Evolutionary conservation across 2,797 vertebrate genomes (phyloP).

Genomic region (Sciurus vulgaris): DNA sequence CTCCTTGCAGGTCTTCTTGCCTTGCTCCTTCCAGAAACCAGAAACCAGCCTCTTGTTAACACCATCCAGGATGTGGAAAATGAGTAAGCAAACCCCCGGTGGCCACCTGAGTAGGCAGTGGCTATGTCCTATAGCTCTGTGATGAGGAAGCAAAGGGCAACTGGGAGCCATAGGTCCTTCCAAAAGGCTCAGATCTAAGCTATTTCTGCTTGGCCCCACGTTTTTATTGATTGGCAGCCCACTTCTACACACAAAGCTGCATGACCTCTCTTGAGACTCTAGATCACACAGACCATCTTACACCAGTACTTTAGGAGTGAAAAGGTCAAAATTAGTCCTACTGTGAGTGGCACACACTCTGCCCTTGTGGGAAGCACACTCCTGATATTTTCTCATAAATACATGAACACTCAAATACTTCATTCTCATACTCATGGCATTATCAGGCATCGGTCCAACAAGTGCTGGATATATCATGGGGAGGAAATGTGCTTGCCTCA

Average conservation of each 20-base stretch:
- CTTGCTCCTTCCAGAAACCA: constrained; percentile 91
- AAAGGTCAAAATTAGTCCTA: neutral
- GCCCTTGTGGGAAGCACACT: neutral
- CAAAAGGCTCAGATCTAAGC: neutral
- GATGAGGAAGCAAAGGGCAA: neutral
- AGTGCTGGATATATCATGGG: neutral
- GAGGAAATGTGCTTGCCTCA: neutral
- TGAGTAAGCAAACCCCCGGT: constrained; percentile 66
- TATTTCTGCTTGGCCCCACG: neutral
- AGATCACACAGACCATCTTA: neutral
- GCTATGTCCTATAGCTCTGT: too few relatives aligned
- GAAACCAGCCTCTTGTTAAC: constrained; percentile 89
- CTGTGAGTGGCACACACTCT: neutral
- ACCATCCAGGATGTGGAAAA: constrained; percentile 91
- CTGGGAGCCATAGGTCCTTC: neutral
- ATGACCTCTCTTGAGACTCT: neutral
- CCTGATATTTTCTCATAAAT: neutral
- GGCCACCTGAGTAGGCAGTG: neutral
- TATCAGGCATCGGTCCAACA: neutral
- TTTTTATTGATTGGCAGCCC: neutral
- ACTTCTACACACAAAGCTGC: neutral
- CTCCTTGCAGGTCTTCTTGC: constrained; percentile 86
- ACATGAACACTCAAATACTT: neutral
- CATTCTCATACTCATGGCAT: neutral
- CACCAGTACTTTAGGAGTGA: neutral